Conservation (phyloP, 2,113 vertebrate species). For the Collichthys lucidus region DNA sequence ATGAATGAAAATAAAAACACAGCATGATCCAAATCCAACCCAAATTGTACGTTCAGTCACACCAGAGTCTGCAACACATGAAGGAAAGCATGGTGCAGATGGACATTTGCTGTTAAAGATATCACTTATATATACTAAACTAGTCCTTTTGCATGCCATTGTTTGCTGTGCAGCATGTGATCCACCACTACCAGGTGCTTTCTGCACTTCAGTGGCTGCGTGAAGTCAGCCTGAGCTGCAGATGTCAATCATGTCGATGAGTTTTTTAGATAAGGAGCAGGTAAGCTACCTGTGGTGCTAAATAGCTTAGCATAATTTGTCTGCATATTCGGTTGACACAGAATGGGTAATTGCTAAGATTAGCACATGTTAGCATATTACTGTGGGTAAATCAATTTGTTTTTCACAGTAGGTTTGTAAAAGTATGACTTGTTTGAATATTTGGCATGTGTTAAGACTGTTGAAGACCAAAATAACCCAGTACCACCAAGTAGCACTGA, state of each 20-base stretch:
- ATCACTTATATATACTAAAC: too few species aligned
- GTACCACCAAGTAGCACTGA: too few species aligned
- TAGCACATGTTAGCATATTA: background rate
- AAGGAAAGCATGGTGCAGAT: too few species aligned
- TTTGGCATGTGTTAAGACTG: background rate
- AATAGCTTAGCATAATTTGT: background rate
- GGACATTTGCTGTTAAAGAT: too few species aligned
- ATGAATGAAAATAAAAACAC: constrained; percentile 47
- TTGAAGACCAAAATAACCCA: background rate
- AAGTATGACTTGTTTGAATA: background rate
- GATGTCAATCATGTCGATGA: background rate
- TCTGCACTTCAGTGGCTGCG: background rate
- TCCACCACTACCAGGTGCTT: background rate
- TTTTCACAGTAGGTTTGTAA: background rate
- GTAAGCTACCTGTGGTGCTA: background rate
- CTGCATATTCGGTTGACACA: background rate
- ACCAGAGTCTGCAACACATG: background rate
- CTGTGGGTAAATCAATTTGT: background rate
- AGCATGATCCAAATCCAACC: constrained; percentile 5
- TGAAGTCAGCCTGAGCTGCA: background rate
- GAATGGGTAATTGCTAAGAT: background rate
- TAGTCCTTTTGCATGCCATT: background rate
- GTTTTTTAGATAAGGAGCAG: background rate
- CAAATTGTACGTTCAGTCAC: constrained; percentile 15
- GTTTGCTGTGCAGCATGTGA: background rate